Conservation (phyloP, 2,888 invertebrate genomes). For the Xiphydria camelus region DNA sequence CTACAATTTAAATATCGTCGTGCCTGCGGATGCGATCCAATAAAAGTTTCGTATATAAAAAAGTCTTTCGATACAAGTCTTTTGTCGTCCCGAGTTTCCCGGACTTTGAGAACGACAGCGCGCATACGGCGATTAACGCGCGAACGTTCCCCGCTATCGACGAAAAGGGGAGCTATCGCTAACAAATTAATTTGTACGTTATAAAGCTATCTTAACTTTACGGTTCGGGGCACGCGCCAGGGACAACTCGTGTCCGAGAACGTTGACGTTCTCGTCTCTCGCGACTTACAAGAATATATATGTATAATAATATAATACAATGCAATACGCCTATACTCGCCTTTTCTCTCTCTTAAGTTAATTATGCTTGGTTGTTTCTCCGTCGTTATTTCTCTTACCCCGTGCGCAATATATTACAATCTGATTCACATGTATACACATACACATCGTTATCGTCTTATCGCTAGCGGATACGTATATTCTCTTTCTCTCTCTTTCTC, state of each 20-base stretch:
- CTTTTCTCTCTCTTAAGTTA: constrained; percentile 12
- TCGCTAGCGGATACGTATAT: constrained; percentile 12
- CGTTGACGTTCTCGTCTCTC: constrained; percentile 11
- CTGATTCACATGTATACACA: constrained; percentile 52
- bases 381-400: constrained; percentile 1
- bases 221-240: neutral
- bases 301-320: constrained; percentile 23
- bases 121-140: neutral
- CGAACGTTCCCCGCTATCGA: neutral
- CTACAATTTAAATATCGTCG: constrained; percentile 9
- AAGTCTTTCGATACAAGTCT: too few species aligned
- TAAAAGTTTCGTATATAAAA: constrained; percentile 1
- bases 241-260: neutral
- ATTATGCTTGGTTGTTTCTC: neutral
- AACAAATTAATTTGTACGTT: neutral
- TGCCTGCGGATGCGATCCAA: constrained; percentile 26
- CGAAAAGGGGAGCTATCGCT: neutral
- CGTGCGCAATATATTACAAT: constrained; percentile 48
- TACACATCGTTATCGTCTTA: constrained; percentile 32
- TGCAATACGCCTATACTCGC: constrained; percentile 25
- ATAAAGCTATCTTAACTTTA: neutral
- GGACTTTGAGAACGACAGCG: neutral
- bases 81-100: too few species aligned
- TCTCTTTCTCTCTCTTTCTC: constrained; percentile 4
- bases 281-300: constrained; percentile 34